These are phyloP conservation scores for Incurvaria masculella DNA, from an alignment of 2,888 invertebrate species.

Conservation along the genomic window DNA sequence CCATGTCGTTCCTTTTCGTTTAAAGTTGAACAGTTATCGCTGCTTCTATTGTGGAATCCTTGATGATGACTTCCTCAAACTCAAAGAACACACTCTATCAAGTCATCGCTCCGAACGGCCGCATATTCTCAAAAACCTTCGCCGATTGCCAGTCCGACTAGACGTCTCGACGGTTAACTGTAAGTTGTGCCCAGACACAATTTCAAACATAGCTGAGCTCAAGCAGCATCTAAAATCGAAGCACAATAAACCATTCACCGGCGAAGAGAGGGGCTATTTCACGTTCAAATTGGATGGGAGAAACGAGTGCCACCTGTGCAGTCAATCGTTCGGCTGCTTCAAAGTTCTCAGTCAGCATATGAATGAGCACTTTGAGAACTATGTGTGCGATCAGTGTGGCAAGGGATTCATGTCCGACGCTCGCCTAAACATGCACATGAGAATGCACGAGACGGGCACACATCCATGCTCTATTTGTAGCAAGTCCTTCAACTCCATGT, in stretches of 20 bases:
- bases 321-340: slow-evolving; percentile 24
- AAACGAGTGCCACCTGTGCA: slow-evolving; percentile 22
- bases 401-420: slow-evolving; percentile 16
- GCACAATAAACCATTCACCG: slow-evolving; percentile 22
- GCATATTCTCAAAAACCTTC: slow-evolving; percentile 20
- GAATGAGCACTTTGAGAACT: slow-evolving; percentile 33
- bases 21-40: slow-evolving; percentile 4
- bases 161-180: slow-evolving; percentile 30
- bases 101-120: slow-evolving; percentile 22
- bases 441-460: slow-evolving; percentile 15
- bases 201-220: slow-evolving; percentile 12
- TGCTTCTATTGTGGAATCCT: slow-evolving; percentile 31
- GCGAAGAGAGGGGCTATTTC: background rate
- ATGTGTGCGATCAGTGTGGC: slow-evolving; percentile 24
- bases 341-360: slow-evolving; percentile 35
- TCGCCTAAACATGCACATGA: slow-evolving; percentile 15
- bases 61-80: slow-evolving; percentile 25
- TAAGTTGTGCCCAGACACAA: slow-evolving; percentile 15
- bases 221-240: slow-evolving; percentile 26
- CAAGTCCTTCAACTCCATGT: slow-evolving; percentile 11
- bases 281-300: slow-evolving; percentile 14
- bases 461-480: slow-evolving; percentile 16
- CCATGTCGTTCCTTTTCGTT: background rate
- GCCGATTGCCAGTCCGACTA: slow-evolving; percentile 27
- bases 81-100: slow-evolving; percentile 25